Evolutionary conservation across 2,797 vertebrate genomes (phyloP), one percentile per base, ranked within the genome.

Genomic region (Hirundo rustica): DNA sequence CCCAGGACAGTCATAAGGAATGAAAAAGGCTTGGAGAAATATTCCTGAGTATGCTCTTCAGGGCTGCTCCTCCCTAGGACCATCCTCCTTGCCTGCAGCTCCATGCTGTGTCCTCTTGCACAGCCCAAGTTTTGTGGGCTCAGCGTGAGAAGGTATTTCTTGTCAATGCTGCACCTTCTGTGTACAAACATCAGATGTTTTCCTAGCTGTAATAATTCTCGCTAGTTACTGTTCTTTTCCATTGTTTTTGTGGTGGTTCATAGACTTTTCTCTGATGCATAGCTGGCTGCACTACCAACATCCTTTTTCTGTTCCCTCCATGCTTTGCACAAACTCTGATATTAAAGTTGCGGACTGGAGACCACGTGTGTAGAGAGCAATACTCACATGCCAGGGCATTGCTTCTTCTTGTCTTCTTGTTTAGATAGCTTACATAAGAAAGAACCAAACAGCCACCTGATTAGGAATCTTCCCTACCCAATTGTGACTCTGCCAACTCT

Each of bases 401-500:
- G 1, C 32, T 88, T 51, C 48, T 86, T 62, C 48, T 86, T 62
- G 55, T 73, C 75, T 60, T 73, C 48, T 88, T 36, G 62, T 95
- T 80, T 88, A 90, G 86, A 92, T 3, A 6, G 62, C n/a, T 93
- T 88, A 90, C 4, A 2, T 51, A 82, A 92, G 84, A 86, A 66
- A 62, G 40, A 79, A 76, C 34, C 0, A 0, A 92, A 81, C 38
- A 81, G 58, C 44, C 1, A 16, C 38, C 25, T 42, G 26, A 50
- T 75, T 8, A 5, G 66, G 62, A 92, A 32, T 75, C 66, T 74
- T 89, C 58, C n/a, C 51, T 84, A 60, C 62, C n/a, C 40, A 66
- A 62, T 42, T 83, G 82, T 60, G 79, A 57, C 64, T 93, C 70
- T 92, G 88, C 73, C 88, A 92, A 29, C 77, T 86, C 73, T 88